A percentile compares a stretch with the other conserved stretches of the same genome.
Conservation (phyloP, 2,797 vertebrate species). For the Pteropus rufus region DNA sequence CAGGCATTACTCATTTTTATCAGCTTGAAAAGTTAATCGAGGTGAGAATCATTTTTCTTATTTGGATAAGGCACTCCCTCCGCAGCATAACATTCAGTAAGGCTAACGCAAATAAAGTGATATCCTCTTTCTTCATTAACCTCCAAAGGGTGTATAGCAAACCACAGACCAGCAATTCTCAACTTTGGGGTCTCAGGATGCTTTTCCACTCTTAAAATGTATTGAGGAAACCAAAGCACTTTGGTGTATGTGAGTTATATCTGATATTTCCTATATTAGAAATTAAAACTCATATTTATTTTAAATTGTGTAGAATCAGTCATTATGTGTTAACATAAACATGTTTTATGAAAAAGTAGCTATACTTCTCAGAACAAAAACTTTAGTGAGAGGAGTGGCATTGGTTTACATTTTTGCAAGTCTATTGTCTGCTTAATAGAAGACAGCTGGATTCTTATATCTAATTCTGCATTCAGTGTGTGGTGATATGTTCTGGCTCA, state of each 20-base stretch:
- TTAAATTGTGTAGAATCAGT: background rate
- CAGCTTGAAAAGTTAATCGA: background rate
- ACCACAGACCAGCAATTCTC: background rate
- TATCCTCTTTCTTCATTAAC: background rate
- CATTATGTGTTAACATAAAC: background rate
- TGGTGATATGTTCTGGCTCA: background rate
- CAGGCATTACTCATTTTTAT: background rate
- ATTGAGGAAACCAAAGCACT: background rate
- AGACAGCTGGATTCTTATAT: background rate
- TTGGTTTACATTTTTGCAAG: background rate
- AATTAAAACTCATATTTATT: background rate
- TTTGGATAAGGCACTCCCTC: background rate
- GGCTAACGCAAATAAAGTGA: background rate
- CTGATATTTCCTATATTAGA: background rate
- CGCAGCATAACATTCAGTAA: background rate
- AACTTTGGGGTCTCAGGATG: background rate
- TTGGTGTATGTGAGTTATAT: background rate
- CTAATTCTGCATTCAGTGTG: background rate
- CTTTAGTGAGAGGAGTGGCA: background rate
- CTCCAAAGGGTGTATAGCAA: background rate
- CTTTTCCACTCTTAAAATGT: background rate
- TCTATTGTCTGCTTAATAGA: background rate
- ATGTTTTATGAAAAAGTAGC: background rate
- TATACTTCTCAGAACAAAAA: background rate
- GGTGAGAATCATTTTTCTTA: background rate